Evolutionary conservation across 35 echinoderm and acorn worm genomes (phyloP).

Genomic region (Lytechinus pictus): DNA sequence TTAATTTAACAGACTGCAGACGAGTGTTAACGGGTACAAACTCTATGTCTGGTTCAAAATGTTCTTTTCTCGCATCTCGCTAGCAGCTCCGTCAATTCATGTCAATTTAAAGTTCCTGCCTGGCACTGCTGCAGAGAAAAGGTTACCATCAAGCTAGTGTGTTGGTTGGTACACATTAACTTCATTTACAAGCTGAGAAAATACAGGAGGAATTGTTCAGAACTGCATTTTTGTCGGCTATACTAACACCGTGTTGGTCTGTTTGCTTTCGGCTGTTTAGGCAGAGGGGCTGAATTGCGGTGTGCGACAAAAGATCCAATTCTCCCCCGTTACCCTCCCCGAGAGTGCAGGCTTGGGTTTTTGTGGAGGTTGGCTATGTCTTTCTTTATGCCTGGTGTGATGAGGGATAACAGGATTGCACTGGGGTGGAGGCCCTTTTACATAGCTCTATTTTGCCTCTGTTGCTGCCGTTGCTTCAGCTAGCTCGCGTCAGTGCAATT

Average conservation of each 20-base stretch:
- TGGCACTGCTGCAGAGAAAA: background rate
- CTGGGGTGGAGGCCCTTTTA: background rate
- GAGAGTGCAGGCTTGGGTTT: constrained; percentile 43
- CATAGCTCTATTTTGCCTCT: background rate
- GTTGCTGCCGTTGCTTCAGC: background rate
- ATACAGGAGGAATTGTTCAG: constrained; percentile 39
- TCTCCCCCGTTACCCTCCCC: constrained; percentile 27
- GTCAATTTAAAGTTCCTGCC: background rate
- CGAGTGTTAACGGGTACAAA: background rate
- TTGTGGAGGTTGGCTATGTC: background rate
- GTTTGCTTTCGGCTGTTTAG: constrained; percentile 53
- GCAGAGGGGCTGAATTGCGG: constrained; percentile 6
- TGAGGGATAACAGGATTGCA: background rate
- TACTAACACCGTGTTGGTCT: constrained; percentile 30
- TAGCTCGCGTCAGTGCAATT: background rate
- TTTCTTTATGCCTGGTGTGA: background rate
- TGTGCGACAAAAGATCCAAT: constrained; percentile 48
- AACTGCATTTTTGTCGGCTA: constrained; percentile 42
- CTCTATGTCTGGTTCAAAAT: background rate
- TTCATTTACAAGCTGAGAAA: constrained; percentile 52
- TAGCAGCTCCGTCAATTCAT: background rate
- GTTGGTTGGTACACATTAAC: constrained; percentile 38
- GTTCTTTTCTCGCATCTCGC: background rate
- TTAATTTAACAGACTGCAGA: background rate
- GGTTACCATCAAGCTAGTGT: background rate